Conservation (phyloP, 2,888 invertebrate genomes). For the Phaedon cochleariae region DNA sequence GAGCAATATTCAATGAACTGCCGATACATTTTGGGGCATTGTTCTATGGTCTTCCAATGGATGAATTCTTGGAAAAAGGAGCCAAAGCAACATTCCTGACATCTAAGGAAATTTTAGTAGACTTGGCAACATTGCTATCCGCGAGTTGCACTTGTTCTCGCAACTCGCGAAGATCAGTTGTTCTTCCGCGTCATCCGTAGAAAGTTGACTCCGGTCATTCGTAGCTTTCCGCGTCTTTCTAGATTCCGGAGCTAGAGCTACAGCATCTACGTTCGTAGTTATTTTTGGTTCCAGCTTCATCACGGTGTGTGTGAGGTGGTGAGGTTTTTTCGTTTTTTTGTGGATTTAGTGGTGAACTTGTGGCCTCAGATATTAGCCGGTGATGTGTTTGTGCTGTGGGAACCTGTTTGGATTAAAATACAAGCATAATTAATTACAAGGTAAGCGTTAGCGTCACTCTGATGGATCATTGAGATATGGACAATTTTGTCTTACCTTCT, state of each 20-base stretch:
- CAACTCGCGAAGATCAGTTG: conserved; percentile 36
- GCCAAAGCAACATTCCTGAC: too few species aligned
- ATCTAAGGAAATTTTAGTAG: neutral
- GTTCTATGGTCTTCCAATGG: too few species aligned
- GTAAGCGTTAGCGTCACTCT: conserved; percentile 30
- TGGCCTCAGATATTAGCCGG: conserved; percentile 12
- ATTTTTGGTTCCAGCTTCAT: neutral
- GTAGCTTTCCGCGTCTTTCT: conserved; percentile 1
- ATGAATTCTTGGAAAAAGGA: too few species aligned
- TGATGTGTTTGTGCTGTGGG: conserved; percentile 18
- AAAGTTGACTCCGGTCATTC: neutral
- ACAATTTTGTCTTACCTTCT: conserved; percentile 24
- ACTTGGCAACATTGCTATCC: conserved; percentile 22
- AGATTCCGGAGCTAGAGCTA: neutral
- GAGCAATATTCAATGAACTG: too few species aligned
- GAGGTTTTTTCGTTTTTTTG: conserved; percentile 12
- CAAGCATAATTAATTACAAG: conserved; percentile 39
- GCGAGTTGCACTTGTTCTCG: conserved; percentile 30
- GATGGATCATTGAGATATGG: conserved; percentile 30
- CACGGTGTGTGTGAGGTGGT: conserved; percentile 11
- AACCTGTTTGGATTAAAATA: conserved; percentile 41
- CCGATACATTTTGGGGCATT: too few species aligned
- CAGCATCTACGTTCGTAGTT: neutral
- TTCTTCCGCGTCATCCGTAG: conserved; percentile 34
- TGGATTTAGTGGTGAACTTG: conserved; percentile 3